A percentile compares a stretch with the other conserved stretches of the same genome.
Conservation (phyloP, 2,888 invertebrate genomes). For the Laothoe populi region DNA sequence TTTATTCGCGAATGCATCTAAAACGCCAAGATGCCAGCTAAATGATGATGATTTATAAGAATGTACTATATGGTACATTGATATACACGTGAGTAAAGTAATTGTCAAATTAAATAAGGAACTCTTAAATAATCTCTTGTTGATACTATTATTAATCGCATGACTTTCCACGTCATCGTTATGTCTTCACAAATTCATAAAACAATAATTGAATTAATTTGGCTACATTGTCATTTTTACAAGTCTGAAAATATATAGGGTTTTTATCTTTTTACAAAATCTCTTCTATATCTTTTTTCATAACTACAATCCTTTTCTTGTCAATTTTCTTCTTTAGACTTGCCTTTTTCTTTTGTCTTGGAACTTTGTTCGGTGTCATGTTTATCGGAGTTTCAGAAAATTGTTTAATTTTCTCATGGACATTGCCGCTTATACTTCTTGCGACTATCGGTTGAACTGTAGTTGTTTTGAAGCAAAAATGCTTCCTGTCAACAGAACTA, state of each 20-base stretch:
- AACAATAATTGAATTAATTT: neutral
- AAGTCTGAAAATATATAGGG: neutral
- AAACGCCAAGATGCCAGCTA: neutral
- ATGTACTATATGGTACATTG: neutral
- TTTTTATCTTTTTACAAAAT: slow-evolving; percentile 51
- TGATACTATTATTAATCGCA: neutral
- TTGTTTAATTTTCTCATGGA: slow-evolving; percentile 76
- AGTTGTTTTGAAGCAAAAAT: slow-evolving; percentile 50
- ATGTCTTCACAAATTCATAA: neutral
- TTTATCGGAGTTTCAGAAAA: slow-evolving; percentile 60
- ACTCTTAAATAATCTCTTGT: neutral
- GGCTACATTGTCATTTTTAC: neutral
- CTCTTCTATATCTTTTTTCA: slow-evolving; percentile 77
- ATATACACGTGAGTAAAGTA: neutral
- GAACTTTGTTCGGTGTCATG: slow-evolving; percentile 54
- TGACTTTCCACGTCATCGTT: neutral
- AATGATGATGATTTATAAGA: neutral
- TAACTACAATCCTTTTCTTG: slow-evolving; percentile 63
- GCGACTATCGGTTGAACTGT: slow-evolving; percentile 53
- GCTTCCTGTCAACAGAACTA: slow-evolving; percentile 56
- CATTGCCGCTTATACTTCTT: slow-evolving; percentile 66
- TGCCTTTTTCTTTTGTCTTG: slow-evolving; percentile 63
- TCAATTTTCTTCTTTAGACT: slow-evolving; percentile 68
- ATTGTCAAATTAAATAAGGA: neutral
- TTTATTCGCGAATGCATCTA: neutral